Conservation (phyloP, 2,113 vertebrate species). For the Zosterops pallidus region DNA sequence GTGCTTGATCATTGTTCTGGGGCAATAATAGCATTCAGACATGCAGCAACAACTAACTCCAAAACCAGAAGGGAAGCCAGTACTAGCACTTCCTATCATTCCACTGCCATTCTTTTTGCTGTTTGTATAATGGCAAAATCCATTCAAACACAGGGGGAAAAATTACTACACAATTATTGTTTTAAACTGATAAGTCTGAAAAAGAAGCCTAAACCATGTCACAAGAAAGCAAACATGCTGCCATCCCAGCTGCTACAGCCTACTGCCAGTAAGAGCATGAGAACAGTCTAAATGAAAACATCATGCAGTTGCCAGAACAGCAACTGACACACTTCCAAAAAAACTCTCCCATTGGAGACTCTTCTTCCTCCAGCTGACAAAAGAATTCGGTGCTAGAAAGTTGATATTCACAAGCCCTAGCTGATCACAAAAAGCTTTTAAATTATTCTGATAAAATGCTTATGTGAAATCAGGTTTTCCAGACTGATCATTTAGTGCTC, state of each 20-base stretch:
- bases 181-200: neutral
- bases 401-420: neutral
- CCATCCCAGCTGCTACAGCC: conserved; percentile 29
- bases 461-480: neutral
- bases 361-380: neutral
- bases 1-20: neutral
- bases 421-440: neutral
- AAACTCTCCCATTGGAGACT: neutral
- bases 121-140: neutral
- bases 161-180: neutral
- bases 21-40: neutral
- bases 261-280: conserved; percentile 20
- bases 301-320: neutral
- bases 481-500: neutral
- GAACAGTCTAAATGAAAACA: conserved; percentile 47
- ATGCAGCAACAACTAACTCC: neutral
- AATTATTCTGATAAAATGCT: neutral
- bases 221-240: conserved; percentile 38
- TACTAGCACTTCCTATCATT: neutral
- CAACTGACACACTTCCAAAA: conserved; percentile 10
- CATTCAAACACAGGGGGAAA: neutral
- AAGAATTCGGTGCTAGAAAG: neutral
- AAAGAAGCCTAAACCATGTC: conserved; percentile 2
- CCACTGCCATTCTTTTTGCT: neutral
- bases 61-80: neutral